Evolutionary conservation across 2,113 vertebrate genomes (phyloP).

Genomic region (Cyrtonyx montezumae): DNA sequence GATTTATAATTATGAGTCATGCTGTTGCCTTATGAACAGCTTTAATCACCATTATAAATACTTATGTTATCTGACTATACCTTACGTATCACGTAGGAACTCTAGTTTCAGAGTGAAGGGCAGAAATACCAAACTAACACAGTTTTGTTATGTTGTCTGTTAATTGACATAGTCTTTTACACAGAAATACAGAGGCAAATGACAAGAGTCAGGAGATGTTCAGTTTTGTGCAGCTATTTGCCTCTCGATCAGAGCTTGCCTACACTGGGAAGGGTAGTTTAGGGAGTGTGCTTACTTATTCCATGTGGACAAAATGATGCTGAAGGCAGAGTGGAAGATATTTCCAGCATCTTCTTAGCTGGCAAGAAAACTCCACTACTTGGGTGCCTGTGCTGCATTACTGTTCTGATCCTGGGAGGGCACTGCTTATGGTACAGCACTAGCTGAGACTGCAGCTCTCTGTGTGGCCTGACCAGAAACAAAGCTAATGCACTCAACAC

Average conservation of each 20-base stretch:
- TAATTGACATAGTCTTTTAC: no score
- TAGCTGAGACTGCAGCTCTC: accelerated
- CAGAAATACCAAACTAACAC: neutral
- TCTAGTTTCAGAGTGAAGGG: neutral
- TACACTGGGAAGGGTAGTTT: neutral
- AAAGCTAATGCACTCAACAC: neutral
- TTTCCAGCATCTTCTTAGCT: neutral
- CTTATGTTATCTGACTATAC: neutral
- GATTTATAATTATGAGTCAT: neutral
- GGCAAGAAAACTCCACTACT: neutral
- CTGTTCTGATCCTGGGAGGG: neutral
- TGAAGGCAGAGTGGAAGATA: neutral
- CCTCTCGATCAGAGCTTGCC: neutral
- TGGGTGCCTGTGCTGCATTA: accelerated
- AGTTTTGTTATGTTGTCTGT: neutral
- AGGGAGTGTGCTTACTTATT: neutral
- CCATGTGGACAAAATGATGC: neutral
- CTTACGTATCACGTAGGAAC: neutral
- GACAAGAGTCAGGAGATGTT: neutral
- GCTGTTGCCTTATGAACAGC: neutral
- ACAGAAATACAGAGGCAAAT: no score
- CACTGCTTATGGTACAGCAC: accelerated
- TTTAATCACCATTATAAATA: neutral
- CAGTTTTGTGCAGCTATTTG: neutral
- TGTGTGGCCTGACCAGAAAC: neutral